Base-by-base conservation (phyloP, 2,797 vertebrate species). In the Brachyrhaphis roseni region DNA sequence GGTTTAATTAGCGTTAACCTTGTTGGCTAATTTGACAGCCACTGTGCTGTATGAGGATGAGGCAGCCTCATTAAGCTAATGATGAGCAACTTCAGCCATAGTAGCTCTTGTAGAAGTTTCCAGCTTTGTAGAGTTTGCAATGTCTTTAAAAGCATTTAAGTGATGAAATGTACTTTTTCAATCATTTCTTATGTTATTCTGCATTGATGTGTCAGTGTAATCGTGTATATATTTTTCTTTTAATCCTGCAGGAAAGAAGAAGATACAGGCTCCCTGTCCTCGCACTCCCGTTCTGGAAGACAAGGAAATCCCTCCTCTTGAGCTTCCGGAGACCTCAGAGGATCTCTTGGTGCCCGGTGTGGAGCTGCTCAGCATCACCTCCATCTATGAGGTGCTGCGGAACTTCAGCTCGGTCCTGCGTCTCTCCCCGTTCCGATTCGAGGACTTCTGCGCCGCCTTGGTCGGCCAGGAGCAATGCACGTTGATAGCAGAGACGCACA, bases 381-480 rank as follows among this genome's bases (percentile, higher is more conserved):
- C 98, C 82, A 96, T 99, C 92, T 99, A 98, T 41, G 98, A 99
- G 95, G 98, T 99, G 87, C 94, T 99, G 31, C 95, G 97, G 92
- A 98, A 97, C 96, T 99, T 99, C 95, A 97, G 97, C 94, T 96
- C 96, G 2, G 98, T 99, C 87, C 95, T 99, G 78, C 97, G 98
- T 41, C 96, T 99, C 76, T 99, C 98, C 49, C 98, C 97, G 70
- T 99, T 99, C 94, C 97, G 98, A 90, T 99, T 99, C 78, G 98
- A 99, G 96, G 98, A 99, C 96, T 99, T 99, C 83, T 99, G 98
- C 45, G 98, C 98, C 0, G 97, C 98, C 18, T 95, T 99, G 88
- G 96, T 97, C 18, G 97, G 98, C 84, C 98, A 98, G 89, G 98
- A 99, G 94, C 98, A 99, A 92, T 98, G 98, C 93, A 98, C 98